These are phyloP conservation scores for Nyctibius grandis DNA, from an alignment of 2,797 vertebrate species.

Conservation along the genomic window DNA sequence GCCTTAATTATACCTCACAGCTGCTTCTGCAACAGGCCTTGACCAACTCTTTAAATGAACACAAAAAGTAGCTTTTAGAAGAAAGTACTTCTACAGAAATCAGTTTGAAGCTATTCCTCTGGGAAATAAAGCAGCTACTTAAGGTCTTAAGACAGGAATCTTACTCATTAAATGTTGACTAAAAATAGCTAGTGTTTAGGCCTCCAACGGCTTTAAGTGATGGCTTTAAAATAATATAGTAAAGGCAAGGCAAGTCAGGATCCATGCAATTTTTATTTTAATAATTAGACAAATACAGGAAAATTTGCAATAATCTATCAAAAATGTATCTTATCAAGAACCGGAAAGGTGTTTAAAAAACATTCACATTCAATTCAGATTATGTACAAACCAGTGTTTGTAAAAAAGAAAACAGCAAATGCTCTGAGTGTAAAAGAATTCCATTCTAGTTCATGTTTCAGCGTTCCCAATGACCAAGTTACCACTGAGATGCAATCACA, in stretches of 20 bases:
- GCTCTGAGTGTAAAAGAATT: conserved; percentile 26
- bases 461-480: background rate
- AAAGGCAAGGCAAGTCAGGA: background rate
- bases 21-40: background rate
- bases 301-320: conserved; percentile 72
- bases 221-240: background rate
- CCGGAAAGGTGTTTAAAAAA: conserved; percentile 69
- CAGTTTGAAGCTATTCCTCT: background rate
- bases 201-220: background rate
- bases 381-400: conserved; percentile 66
- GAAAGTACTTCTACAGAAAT: background rate
- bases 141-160: background rate
- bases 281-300: conserved; percentile 71
- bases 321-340: conserved; percentile 70
- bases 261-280: conserved; percentile 73
- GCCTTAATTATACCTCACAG: background rate
- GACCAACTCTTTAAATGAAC: background rate
- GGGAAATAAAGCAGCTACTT: background rate
- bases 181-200: background rate
- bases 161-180: background rate
- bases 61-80: background rate
- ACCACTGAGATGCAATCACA: background rate
- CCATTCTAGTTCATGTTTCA: background rate
- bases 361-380: conserved; percentile 69
- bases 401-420: conserved; percentile 58